Evolutionary conservation across 2,888 invertebrate species (phyloP).

Genomic region (Rhyacophila evoluta): DNA sequence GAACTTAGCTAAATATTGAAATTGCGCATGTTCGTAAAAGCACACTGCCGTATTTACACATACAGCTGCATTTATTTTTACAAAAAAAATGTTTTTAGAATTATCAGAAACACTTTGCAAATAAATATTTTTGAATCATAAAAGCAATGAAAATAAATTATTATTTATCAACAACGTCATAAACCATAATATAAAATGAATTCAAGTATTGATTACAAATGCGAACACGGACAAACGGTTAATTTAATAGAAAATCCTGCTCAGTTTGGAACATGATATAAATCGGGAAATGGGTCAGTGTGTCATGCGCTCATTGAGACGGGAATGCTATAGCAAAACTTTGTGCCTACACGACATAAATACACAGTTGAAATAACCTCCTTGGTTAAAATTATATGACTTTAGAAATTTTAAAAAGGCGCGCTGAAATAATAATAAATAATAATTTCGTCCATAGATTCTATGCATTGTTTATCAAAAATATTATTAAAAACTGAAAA

Average conservation of each 20-base stretch:
- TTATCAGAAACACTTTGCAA: not conserved
- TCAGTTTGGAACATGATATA: slow-evolving; percentile 38
- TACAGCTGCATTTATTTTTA: slow-evolving; percentile 8
- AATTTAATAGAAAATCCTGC: slow-evolving; percentile 25
- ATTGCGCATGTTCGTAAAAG: slow-evolving; percentile 48
- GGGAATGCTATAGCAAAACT: slow-evolving; percentile 11
- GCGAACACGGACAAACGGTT: slow-evolving; percentile 8
- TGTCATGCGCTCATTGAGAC: slow-evolving; percentile 37
- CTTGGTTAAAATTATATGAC: not conserved
- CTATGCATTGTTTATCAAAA: too few species aligned
- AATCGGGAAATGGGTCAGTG: slow-evolving; percentile 51
- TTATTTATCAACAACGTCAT: not conserved
- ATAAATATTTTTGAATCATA: not conserved
- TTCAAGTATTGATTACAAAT: slow-evolving; percentile 29
- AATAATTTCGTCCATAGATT: too few species aligned
- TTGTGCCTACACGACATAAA: not conserved
- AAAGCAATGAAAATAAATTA: not conserved
- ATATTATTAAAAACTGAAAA: too few species aligned
- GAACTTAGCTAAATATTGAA: slow-evolving; percentile 40
- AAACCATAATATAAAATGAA: not conserved
- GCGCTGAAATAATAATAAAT: not conserved
- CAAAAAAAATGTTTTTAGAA: not conserved
- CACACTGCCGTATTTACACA: slow-evolving; percentile 5
- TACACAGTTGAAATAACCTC: too few species aligned
- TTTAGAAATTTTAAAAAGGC: not conserved